A percentile compares a stretch with the other conserved stretches of the same genome.
phyloP scores from a whole-genome alignment of 2,113 vertebrate species.

The Spheniscus mendiculus region DNA sequence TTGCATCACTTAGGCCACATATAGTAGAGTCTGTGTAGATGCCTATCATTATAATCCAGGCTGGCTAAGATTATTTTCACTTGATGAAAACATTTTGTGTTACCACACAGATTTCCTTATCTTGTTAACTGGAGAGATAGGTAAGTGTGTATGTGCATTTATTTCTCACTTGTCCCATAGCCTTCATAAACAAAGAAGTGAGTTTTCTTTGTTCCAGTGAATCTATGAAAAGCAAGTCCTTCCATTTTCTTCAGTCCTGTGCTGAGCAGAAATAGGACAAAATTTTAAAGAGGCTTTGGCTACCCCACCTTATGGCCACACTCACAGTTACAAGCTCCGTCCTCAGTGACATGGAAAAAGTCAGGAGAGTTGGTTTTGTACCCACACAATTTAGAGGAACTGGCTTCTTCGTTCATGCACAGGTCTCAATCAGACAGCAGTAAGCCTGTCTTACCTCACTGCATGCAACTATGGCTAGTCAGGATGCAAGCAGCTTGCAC shows the following conservation, averaged over 20 bases:
- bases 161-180: not conserved
- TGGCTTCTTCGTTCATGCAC: not conserved
- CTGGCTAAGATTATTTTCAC: not conserved
- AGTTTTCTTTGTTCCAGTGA: not conserved
- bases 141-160: not conserved
- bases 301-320: not conserved
- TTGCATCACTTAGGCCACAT: not conserved
- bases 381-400: not conserved
- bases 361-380: not conserved
- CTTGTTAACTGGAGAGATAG: not conserved
- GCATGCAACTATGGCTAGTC: accelerated
- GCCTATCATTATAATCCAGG: not conserved
- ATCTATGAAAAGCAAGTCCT: not conserved
- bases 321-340: not conserved
- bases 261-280: not conserved
- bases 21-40: not conserved
- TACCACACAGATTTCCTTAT: not conserved
- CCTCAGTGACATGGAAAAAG: not conserved
- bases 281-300: not conserved
- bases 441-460: not conserved
- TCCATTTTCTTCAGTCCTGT: not conserved
- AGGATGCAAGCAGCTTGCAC: not conserved
- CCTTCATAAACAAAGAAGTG: not conserved
- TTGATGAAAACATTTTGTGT: constrained; percentile 21
- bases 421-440: not conserved